A percentile compares a stretch with the other conserved stretches of the same genome.
These are phyloP conservation scores for Acrobasis suavella DNA, from an alignment of 2,888 invertebrate genomes.

Conservation along the genomic window DNA sequence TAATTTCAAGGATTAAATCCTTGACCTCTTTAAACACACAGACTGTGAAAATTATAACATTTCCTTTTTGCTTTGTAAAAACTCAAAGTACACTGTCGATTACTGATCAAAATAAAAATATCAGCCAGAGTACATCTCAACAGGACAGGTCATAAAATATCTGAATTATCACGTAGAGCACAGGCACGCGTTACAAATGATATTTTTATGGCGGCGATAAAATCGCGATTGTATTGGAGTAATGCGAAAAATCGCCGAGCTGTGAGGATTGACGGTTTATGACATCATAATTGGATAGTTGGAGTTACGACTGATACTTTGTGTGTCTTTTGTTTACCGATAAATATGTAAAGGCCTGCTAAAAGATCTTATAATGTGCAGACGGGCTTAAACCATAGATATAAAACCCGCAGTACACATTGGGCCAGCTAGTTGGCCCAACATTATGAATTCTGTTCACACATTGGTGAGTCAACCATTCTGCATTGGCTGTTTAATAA, in stretches of 20 bases:
- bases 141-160: constrained; percentile 6
- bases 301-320: constrained; percentile 1
- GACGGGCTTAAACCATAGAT: too few relatives aligned
- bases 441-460: too few relatives aligned
- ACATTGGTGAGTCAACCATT: too few relatives aligned
- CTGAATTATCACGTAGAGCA: constrained; percentile 22
- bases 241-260: constrained; percentile 1
- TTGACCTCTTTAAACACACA: too few relatives aligned
- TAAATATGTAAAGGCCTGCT: background rate
- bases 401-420: too few relatives aligned
- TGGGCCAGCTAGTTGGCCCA: too few relatives aligned
- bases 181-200: constrained; percentile 36
- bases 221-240: constrained; percentile 13
- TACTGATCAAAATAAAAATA: constrained; percentile 10
- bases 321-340: background rate
- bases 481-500: too few relatives aligned
- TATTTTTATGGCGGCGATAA: constrained; percentile 33
- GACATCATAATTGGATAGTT: constrained; percentile 15
- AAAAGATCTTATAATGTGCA: too few relatives aligned
- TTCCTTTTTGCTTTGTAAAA: too few relatives aligned
- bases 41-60: too few relatives aligned
- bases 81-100: background rate
- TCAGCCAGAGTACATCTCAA: constrained; percentile 3
- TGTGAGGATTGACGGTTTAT: background rate
- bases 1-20: too few relatives aligned